phyloP scores from a whole-genome alignment of 2,113 vertebrate genomes.

The Psephotus haematonotus region DNA sequence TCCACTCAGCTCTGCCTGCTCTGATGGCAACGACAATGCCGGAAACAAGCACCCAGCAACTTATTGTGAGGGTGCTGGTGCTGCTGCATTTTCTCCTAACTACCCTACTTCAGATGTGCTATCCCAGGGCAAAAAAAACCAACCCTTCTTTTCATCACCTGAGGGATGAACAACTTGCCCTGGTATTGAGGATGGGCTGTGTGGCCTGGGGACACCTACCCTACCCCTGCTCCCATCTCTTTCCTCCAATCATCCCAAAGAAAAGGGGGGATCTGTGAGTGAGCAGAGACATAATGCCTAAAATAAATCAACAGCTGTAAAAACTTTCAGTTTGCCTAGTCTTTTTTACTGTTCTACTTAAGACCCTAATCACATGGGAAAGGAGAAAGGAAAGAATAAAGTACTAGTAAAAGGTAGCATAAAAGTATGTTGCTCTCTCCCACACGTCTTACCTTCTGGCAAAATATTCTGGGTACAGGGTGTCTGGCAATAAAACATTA shows the following conservation, averaged over 20 bases:
- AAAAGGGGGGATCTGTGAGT: conserved; percentile 8
- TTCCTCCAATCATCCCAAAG: conserved; percentile 28
- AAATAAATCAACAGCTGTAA: conserved; percentile 39
- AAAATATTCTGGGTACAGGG: background rate
- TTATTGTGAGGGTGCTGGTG: background rate
- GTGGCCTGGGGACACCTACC: conserved; percentile 44
- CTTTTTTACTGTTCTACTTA: conserved; percentile 56
- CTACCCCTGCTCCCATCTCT: conserved; percentile 36
- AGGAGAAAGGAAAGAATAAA: background rate
- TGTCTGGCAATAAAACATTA: background rate
- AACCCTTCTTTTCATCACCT: conserved; percentile 34
- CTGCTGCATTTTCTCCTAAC: background rate
- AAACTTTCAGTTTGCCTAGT: conserved; percentile 24
- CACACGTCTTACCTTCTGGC: background rate
- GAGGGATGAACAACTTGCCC: conserved; percentile 66
- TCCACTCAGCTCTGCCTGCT: conserved; percentile 7
- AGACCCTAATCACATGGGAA: background rate
- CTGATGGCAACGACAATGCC: background rate
- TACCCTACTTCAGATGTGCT: background rate
- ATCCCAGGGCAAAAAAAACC: background rate
- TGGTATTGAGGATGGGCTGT: background rate
- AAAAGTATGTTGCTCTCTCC: background rate
- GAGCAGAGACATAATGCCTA: conserved; percentile 58
- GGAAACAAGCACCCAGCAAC: conserved; percentile 13
- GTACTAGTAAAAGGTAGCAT: background rate